phyloP scores from a whole-genome alignment of 2,888 invertebrate species.

The Macrosoma leucophasiata region DNA sequence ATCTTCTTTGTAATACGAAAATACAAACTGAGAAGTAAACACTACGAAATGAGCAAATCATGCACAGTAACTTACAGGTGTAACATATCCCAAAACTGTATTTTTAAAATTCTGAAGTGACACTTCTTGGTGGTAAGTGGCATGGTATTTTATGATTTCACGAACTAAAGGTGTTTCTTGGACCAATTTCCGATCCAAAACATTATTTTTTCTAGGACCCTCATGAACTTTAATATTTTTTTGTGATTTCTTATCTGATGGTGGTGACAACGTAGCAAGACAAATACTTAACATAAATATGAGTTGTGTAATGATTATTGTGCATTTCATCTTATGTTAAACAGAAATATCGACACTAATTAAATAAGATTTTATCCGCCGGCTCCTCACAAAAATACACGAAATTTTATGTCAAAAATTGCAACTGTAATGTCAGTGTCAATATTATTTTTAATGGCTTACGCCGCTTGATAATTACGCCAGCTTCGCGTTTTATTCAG shows the following conservation, averaged over 20 bases:
- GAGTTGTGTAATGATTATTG: slow-evolving; percentile 46
- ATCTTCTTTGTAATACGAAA: too few relatives aligned
- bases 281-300: slow-evolving; percentile 52
- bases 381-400: too few relatives aligned
- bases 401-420: too few relatives aligned
- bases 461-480: too few relatives aligned
- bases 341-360: neutral
- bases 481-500: too few relatives aligned
- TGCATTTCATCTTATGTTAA: slow-evolving; percentile 46
- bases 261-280: slow-evolving; percentile 64
- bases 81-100: slow-evolving; percentile 91
- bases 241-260: slow-evolving; percentile 61
- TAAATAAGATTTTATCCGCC: too few relatives aligned
- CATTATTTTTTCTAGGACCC: slow-evolving; percentile 78
- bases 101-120: slow-evolving; percentile 80
- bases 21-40: too few relatives aligned
- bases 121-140: slow-evolving; percentile 83
- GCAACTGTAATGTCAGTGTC: too few relatives aligned
- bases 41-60: too few relatives aligned
- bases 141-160: slow-evolving; percentile 86
- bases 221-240: slow-evolving; percentile 65
- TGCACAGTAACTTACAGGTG: slow-evolving; percentile 86
- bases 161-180: slow-evolving; percentile 78
- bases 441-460: too few relatives aligned
- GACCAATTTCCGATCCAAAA: slow-evolving; percentile 83